phyloP scores from a whole-genome alignment of 2,797 vertebrate species.

The Loriculus beryllinus region DNA sequence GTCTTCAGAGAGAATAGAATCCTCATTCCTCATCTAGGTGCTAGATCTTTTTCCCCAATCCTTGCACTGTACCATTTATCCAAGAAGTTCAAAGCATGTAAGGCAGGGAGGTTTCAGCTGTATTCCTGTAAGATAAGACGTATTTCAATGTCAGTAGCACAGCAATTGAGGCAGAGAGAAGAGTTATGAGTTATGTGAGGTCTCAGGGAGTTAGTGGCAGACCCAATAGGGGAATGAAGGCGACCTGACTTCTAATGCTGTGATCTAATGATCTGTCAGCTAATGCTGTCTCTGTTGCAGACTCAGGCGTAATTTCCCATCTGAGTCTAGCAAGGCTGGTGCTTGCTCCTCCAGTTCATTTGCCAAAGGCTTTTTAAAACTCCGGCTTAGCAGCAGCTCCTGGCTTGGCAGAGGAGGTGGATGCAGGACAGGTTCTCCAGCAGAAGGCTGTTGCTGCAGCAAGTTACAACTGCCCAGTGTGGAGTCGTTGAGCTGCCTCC shows the following conservation, averaged over 20 bases:
- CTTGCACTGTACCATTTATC: not conserved
- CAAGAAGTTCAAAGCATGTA: not conserved
- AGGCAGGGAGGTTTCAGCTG: not conserved
- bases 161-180: not conserved
- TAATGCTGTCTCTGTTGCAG: not conserved
- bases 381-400: not conserved
- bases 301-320: not conserved
- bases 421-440: conserved; percentile 12
- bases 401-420: not conserved
- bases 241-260: not conserved
- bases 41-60: not conserved
- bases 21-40: not conserved
- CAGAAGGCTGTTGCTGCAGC: conserved; percentile 38
- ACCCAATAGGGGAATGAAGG: not conserved
- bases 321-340: not conserved
- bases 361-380: not conserved
- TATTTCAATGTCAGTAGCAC: not conserved
- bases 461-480: not conserved
- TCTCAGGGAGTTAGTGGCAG: not conserved
- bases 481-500: not conserved
- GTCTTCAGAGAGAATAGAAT: not conserved
- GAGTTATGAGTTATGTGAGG: not conserved
- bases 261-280: not conserved
- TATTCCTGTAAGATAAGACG: not conserved
- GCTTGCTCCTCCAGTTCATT: not conserved